Percentiles rank a stretch among this genome's conserved stretches.
Evolutionary conservation across 2,113 vertebrate genomes (phyloP).

Genomic region (Rhea pennata): DNA sequence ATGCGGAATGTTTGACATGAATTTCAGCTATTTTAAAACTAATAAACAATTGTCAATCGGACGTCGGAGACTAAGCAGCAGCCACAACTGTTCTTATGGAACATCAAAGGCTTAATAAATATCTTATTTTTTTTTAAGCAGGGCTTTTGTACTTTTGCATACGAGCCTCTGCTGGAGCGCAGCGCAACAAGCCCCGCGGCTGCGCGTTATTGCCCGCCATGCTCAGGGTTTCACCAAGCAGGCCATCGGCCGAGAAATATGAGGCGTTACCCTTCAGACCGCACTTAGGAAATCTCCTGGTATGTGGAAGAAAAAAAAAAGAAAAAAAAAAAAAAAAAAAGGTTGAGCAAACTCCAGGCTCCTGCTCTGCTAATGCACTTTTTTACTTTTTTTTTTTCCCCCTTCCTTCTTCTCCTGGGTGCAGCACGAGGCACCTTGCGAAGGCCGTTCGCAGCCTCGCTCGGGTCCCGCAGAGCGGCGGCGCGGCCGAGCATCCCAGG

Average conservation of each 20-base stretch:
- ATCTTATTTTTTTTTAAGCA: slow-evolving; percentile 23
- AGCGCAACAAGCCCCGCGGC: neutral
- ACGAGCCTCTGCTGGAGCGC: neutral
- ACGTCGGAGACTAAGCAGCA: slow-evolving; percentile 85
- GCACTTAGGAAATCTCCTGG: neutral
- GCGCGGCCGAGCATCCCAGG: too few species aligned
- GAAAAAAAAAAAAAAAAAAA: too few species aligned
- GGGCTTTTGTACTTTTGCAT: slow-evolving; percentile 57
- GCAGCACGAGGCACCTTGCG: neutral
- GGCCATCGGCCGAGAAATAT: neutral
- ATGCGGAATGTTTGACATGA: slow-evolving; percentile 85
- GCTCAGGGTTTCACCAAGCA: neutral
- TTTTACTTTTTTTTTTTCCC: neutral
- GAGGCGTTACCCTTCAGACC: neutral
- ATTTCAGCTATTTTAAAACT: slow-evolving; percentile 89
- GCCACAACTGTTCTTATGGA: slow-evolving; percentile 78
- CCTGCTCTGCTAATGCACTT: fast-evolving
- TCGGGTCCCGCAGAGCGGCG: too few species aligned
- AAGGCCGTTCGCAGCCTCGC: neutral
- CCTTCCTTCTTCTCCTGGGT: neutral
- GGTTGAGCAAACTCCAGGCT: neutral
- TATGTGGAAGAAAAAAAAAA: neutral
- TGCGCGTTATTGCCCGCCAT: neutral
- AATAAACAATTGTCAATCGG: slow-evolving; percentile 94
- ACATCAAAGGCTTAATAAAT: slow-evolving; percentile 87